These are phyloP conservation scores for Lepidurus arcticus DNA, from an alignment of 1,140 invertebrate species.

Conservation along the genomic window DNA sequence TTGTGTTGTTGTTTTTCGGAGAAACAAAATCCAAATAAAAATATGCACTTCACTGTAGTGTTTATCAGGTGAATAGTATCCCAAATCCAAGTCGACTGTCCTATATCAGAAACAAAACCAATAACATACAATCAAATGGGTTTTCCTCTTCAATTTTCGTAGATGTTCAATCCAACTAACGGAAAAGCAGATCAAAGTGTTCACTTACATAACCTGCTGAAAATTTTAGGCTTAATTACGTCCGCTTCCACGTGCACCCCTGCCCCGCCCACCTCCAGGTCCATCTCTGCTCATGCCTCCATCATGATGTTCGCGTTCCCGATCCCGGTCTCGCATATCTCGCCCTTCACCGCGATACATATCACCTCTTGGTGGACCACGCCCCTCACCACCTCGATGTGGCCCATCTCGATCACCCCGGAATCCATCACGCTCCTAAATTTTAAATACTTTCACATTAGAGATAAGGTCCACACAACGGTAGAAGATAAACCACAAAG, in stretches of 20 bases:
- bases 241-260: not conserved
- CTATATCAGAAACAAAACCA: not conserved
- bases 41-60: conserved; percentile 21
- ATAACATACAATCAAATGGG: not conserved
- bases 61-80: not conserved
- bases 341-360: not conserved
- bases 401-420: conserved; percentile 3
- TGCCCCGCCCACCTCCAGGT: not conserved
- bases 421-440: not conserved
- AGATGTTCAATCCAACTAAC: not conserved
- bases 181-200: not conserved
- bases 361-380: not conserved
- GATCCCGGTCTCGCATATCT: conserved; percentile 3
- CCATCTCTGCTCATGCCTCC: not conserved
- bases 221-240: not conserved
- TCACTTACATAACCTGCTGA: not conserved
- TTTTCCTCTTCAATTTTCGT: not conserved
- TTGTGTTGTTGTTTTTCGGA: not conserved
- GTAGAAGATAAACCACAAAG: not conserved
- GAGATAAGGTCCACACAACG: not conserved
- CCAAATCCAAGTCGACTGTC: not conserved
- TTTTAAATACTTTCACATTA: not conserved
- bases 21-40: not conserved
- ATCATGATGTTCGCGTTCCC: not conserved
- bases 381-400: not conserved